Evolutionary conservation across 2,888 invertebrate species (phyloP), one percentile per base, ranked within the genome.

Genomic region (Thera obeliscata): DNA sequence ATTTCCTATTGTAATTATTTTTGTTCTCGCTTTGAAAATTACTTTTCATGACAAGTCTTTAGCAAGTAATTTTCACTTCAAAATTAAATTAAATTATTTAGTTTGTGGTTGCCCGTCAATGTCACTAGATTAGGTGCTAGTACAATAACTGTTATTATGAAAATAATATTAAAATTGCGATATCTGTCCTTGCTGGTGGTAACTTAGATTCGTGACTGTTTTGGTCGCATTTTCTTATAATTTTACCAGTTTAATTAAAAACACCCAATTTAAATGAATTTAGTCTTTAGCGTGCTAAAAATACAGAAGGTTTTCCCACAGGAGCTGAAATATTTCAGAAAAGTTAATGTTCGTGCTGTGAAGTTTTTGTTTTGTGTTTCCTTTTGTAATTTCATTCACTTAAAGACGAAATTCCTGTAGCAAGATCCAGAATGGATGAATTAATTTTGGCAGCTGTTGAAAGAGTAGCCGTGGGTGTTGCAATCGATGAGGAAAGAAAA

Each of bases 111-210:
- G 65, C 70, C 67, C 73, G 64, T 76, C 85, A 85, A 84, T 84
- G 84, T 84, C 83, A 82, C 67, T 65, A 67, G 71, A 72, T 79
- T 74, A 76, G 70, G 70, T 56, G 65, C 70, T 65, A 33, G 33
- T 52, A 68, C 66, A 79, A 84, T 82, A 70, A 81, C 82, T 73
- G 72, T 82, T 68, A 80, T 83, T 80, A 83, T 55, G 67, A 72
- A 76, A 81, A 84, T 81, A 75, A 74, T 83, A 74, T 80, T 79
- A 81, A 78, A 74, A 75, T 81, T 81, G 77, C 78, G 72, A 69
- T 71, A 72, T 64, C 56, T 68, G 83, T 76, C 84, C 84, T 82
- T 83, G 79, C 65, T 69, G 75, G 64, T 64, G 70, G 72, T 76
- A 77, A 75, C 70, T 72, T 72, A 62, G 66, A 75, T 64, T 76